A percentile compares a stretch with the other conserved stretches of the same genome.
phyloP scores from a whole-genome alignment of 2,888 invertebrate species.

The Drymonia ruficornis region DNA sequence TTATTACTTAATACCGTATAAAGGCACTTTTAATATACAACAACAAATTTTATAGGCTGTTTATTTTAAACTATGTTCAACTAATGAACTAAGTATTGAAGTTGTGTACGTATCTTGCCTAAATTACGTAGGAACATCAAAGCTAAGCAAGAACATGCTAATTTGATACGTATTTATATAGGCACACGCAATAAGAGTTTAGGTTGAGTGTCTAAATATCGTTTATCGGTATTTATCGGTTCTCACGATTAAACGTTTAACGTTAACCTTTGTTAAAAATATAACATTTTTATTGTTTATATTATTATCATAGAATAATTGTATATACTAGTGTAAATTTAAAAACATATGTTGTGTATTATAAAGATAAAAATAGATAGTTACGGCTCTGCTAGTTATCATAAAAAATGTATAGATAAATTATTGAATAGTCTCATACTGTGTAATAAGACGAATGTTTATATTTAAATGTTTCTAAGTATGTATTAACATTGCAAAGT shows the following conservation, averaged over 20 bases:
- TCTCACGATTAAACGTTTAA: conserved; percentile 45
- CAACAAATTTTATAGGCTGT: not conserved
- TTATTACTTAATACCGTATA: too few species aligned
- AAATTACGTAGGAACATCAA: not conserved
- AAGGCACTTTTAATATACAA: too few species aligned
- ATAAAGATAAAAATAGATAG: conserved; percentile 42
- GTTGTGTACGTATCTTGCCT: not conserved
- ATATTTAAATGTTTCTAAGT: conserved; percentile 47
- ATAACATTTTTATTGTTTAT: conserved; percentile 60
- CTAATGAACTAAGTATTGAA: too few species aligned
- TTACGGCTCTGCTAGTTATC: conserved; percentile 34
- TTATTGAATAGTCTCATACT: conserved; percentile 24
- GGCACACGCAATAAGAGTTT: conserved; percentile 8
- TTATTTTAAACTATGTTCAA: not conserved
- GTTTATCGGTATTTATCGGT: not conserved
- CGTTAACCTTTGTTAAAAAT: conserved; percentile 47
- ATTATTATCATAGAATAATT: conserved; percentile 50
- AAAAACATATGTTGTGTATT: conserved; percentile 53
- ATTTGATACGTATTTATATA: not conserved
- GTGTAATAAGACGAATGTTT: conserved; percentile 52
- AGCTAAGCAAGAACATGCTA: not conserved
- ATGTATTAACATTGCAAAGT: conserved; percentile 38
- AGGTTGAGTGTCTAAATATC: conserved; percentile 6
- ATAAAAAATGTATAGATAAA: conserved; percentile 40
- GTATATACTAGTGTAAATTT: conserved; percentile 46